Evolutionary conservation across 2,113 vertebrate species (phyloP).

Genomic region (Ameiurus melas): DNA sequence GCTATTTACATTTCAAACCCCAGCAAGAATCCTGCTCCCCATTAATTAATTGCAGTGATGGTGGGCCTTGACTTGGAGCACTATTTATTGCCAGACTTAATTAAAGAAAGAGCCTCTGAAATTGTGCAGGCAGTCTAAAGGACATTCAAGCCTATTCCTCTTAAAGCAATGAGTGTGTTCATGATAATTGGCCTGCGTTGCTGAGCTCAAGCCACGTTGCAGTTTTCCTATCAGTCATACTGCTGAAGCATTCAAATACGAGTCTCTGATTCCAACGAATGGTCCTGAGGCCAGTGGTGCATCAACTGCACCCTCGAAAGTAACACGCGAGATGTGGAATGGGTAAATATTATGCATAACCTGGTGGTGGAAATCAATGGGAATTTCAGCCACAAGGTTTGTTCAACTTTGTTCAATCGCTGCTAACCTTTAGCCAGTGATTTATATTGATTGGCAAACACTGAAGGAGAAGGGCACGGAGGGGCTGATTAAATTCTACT

Average conservation of each 20-base stretch:
- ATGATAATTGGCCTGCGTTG: not conserved
- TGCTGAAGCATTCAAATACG: not conserved
- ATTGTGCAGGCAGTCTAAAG: conserved; percentile 38
- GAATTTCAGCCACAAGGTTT: conserved; percentile 24
- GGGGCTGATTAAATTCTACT: conserved; percentile 34
- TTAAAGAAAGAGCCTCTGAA: conserved; percentile 57
- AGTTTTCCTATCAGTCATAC: not conserved
- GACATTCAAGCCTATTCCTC: conserved; percentile 27
- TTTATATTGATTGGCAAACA: conserved; percentile 37
- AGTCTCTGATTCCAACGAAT: not conserved
- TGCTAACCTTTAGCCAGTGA: conserved; percentile 44
- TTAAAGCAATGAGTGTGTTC: not conserved
- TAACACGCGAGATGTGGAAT: not conserved
- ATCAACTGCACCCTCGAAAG: not conserved
- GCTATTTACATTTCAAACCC: conserved; percentile 61
- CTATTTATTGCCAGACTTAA: conserved; percentile 62
- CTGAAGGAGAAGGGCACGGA: not conserved
- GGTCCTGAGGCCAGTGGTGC: not conserved
- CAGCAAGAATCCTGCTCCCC: conserved; percentile 42
- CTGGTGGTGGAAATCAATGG: conserved; percentile 47
- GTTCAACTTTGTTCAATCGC: conserved; percentile 38
- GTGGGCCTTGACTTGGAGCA: conserved; percentile 36
- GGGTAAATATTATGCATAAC: conserved; percentile 48
- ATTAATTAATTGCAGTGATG: conserved; percentile 57
- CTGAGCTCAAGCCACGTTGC: conserved; percentile 5